Evolutionary conservation across 2,888 invertebrate genomes (phyloP), one percentile per base, ranked within the genome.

Genomic region (Boloria selene): DNA sequence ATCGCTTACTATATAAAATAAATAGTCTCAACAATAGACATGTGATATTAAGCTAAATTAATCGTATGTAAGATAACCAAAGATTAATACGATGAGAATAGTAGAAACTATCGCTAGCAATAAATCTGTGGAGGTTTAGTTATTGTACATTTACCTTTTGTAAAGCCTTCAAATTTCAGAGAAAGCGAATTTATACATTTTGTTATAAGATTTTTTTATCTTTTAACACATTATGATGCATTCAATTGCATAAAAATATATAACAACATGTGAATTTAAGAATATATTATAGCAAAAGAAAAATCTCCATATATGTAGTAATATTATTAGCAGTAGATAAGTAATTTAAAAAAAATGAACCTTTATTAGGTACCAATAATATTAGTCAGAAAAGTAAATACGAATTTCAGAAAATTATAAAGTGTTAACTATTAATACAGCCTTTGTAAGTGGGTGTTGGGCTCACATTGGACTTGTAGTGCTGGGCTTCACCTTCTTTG

Each of bases 111-210:
- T 65, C 56, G 51, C 47, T 74, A 70, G 79, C 78, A 77, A 68
- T 70, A 65, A 70, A 66, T 65, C 61, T 62, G 50, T 61, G 61
- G 58, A 49, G 54, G 60, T 64, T 60, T 61, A 60, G 51, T 69
- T 69, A 69, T 67, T 64, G 49, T 66, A 64, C 61, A 63, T 45
- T 65, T 61, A 61, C 65, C 67, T 65, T 65, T 61, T 66, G 64
- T 68, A 59, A 61, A 61, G 69, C 72, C 63, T 58, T 73, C 63
- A 71, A 73, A 75, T 77, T 64, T 70, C 74, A 76, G 71, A 75
- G 74, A 73, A 72, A 74, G 82, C 74, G 72, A 85, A 85, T 69
- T 71, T 66, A 70, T 70, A 56, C 58, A 49, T 31, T 10, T 18
- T 47, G 42, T 31, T 52, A 52, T 52, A 31, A 42, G 49, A 52